phyloP scores from a whole-genome alignment of 1,140 invertebrate species.

The Glossosoma conforme region DNA sequence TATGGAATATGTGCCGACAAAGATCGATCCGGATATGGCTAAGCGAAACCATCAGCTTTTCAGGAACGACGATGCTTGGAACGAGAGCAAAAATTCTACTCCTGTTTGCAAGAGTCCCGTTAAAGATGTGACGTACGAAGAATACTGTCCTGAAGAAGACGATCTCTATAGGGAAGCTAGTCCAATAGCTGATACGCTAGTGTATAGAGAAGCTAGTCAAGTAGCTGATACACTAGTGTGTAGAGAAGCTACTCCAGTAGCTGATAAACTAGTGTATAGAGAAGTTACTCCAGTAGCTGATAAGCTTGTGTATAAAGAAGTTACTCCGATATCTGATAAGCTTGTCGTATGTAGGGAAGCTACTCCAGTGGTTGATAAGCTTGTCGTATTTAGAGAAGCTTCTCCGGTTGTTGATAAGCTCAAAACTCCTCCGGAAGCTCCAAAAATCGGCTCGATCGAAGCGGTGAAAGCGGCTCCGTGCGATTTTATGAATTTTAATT shows the following conservation, averaged over 20 bases:
- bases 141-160: conserved; percentile 39
- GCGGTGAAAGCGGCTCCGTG: too few species aligned
- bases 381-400: too few species aligned
- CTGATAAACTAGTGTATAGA: too few species aligned
- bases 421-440: conserved; percentile 30
- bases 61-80: conserved; percentile 41
- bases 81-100: conserved; percentile 34
- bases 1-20: conserved; percentile 47
- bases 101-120: not conserved
- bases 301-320: too few species aligned
- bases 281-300: too few species aligned
- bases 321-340: too few species aligned
- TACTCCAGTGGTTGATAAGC: too few species aligned
- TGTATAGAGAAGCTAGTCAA: too few species aligned
- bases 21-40: conserved; percentile 38
- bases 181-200: conserved; percentile 24
- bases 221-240: too few species aligned
- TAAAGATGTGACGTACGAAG: conserved; percentile 1
- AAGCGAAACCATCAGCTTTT: conserved; percentile 48
- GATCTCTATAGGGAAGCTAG: conserved; percentile 43
- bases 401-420: conserved; percentile 30
- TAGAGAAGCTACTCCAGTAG: too few species aligned
- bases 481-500: conserved; percentile 23
- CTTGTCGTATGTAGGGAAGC: too few species aligned
- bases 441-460: conserved; percentile 28